phyloP scores from a whole-genome alignment of 1,140 invertebrate species.

The Leptonema lineaticorne region DNA sequence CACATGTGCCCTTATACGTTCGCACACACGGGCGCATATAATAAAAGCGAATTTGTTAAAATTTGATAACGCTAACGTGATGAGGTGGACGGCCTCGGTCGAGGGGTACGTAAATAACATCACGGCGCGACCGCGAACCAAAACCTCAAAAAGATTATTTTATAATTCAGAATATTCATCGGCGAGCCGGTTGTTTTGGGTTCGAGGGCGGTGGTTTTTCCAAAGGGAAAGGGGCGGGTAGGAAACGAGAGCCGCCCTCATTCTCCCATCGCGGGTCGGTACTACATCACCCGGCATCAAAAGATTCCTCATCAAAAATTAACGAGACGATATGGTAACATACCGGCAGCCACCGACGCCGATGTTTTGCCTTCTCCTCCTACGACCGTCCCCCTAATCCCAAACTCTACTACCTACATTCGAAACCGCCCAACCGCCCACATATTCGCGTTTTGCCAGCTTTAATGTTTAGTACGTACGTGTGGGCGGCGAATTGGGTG shows the following conservation, averaged over 20 bases:
- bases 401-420: no score
- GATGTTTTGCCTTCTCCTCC: background rate
- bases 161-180: constrained; percentile 42
- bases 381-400: no score
- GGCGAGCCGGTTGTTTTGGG: constrained; percentile 23
- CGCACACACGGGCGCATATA: no score
- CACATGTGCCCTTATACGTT: no score
- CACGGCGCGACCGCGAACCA: constrained; percentile 14
- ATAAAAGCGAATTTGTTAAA: no score
- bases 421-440: background rate
- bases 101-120: constrained; percentile 24
- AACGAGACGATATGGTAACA: constrained; percentile 38
- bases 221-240: no score
- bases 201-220: no score
- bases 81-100: background rate
- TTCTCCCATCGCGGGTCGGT: background rate
- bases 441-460: constrained; percentile 19
- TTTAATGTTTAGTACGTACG: constrained; percentile 31
- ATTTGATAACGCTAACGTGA: no score
- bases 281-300: constrained; percentile 29
- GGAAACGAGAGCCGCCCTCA: background rate
- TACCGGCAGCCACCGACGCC: constrained; percentile 2
- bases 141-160: constrained; percentile 42
- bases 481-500: no score
- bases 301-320: constrained; percentile 43